Conservation (phyloP, 2,797 vertebrate species). For the Xenentodon cancila region DNA sequence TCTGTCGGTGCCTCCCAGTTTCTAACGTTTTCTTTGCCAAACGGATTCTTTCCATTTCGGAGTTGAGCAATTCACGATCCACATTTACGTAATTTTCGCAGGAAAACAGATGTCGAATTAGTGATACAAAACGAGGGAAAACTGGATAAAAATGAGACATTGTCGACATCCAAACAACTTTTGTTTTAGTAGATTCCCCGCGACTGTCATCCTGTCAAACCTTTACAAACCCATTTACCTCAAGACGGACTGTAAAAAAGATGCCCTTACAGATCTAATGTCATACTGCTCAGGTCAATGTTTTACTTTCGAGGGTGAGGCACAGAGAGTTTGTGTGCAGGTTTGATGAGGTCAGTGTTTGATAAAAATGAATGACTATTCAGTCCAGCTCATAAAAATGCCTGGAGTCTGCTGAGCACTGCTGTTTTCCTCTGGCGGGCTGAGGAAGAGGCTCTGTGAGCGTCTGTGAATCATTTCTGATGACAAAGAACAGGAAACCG, state of each 20-base stretch:
- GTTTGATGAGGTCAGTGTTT: conserved; percentile 5
- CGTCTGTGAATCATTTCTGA: neutral
- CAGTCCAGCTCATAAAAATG: neutral
- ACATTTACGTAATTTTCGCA: conserved; percentile 45
- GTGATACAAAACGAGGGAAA: neutral
- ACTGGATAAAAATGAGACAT: neutral
- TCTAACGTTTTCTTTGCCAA: conserved; percentile 1
- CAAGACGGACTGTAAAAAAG: conserved; percentile 41
- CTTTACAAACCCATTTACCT: conserved; percentile 53
- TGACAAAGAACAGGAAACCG: conserved; percentile 24
- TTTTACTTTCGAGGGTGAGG: conserved; percentile 39
- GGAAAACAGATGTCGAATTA: conserved; percentile 27
- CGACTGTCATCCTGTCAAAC: conserved; percentile 50
- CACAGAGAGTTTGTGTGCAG: neutral
- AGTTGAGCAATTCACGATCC: conserved; percentile 50
- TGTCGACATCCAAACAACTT: too few relatives aligned
- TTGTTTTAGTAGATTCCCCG: too few relatives aligned
- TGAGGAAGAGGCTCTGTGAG: conserved; percentile 41
- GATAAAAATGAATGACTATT: conserved; percentile 3
- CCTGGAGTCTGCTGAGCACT: conserved; percentile 6
- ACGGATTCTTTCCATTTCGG: conserved; percentile 50
- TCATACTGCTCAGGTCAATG: conserved; percentile 44
- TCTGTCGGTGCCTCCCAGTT: conserved; percentile 49
- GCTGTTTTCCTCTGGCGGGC: conserved; percentile 6
- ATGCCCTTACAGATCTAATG: conserved; percentile 24